Evolutionary conservation across 2,113 vertebrate genomes (phyloP), one percentile per base, ranked within the genome.

Genomic region (Ciconia boyciana): DNA sequence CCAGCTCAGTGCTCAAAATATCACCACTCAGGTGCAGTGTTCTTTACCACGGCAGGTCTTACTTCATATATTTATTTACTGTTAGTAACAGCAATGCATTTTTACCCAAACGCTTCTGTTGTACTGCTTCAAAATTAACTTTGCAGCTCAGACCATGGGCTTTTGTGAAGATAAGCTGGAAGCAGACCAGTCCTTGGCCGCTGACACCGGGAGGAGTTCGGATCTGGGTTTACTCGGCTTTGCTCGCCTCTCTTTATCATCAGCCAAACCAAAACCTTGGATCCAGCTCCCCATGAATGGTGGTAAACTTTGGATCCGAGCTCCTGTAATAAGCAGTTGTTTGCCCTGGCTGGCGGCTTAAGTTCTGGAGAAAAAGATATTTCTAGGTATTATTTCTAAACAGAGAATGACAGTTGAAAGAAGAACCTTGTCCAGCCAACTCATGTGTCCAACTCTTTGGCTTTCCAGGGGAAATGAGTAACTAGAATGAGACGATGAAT

Each of bases 361-460:
- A 54, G 66, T 54, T 91, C 61, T 69, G 55, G 9, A 90, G 79
- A 62, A 84, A 81, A 89, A 89, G 13, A 28, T 71, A 52, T 93
- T 95, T 96, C 83, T 84, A 78, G 68, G 83, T 78, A 71, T 80
- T 74, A 60, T 84, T 92, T 87, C 64, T 71, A 36, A 84, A 75
- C 2, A 16, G 66, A 68, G 69, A 95, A 68, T 1, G 7, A 24
- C 39, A 82, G 52, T 4, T 71, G 76, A 84, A 80, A 64, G 71
- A 79, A 83, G 64, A 89, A 68, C 39, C 51, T 58, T 32, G 68
- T 60, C n/a, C 51, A 80, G 58, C 58, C 87, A 82, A 52, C 18
- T 85, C 51, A 7, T 31, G 36, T 8, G 28, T 93, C 61, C 81
- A 89, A 46, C 49, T 81, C 43, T 36, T 84, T 10, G 36, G 13